These are phyloP conservation scores for Zygaena filipendulae DNA, from an alignment of 2,888 invertebrate genomes.

Conservation along the genomic window DNA sequence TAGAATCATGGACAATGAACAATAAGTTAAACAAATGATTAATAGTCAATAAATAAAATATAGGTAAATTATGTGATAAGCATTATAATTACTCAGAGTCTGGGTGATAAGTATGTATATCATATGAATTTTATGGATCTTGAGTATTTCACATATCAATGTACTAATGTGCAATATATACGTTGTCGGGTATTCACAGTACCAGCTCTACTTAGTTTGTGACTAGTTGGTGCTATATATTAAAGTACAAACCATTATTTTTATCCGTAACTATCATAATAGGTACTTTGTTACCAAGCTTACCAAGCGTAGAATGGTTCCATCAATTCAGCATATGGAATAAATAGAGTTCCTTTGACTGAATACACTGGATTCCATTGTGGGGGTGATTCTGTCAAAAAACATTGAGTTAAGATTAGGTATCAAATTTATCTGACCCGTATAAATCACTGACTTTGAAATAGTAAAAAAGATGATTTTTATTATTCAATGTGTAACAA, in stretches of 20 bases:
- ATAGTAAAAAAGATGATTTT: no score
- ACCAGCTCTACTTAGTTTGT: not conserved
- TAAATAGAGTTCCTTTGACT: constrained; percentile 80
- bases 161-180: not conserved
- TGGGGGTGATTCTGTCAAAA: constrained; percentile 52
- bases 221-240: not conserved
- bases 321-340: constrained; percentile 93
- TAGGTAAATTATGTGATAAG: not conserved
- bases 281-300: no score
- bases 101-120: not conserved
- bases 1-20: no score
- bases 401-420: no score
- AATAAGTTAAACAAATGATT: no score
- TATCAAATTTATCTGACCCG: no score
- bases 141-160: not conserved
- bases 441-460: no score
- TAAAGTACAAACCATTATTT: not conserved
- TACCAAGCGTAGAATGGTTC: constrained; percentile 93
- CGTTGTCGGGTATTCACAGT: not conserved
- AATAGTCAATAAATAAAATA: no score
- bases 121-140: not conserved
- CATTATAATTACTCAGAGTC: not conserved
- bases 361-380: constrained; percentile 79
- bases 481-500: no score
- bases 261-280: no score